Evolutionary conservation across 2,797 vertebrate genomes (phyloP), one percentile per base, ranked within the genome.

Genomic region (Chaetodon trifasciatus): DNA sequence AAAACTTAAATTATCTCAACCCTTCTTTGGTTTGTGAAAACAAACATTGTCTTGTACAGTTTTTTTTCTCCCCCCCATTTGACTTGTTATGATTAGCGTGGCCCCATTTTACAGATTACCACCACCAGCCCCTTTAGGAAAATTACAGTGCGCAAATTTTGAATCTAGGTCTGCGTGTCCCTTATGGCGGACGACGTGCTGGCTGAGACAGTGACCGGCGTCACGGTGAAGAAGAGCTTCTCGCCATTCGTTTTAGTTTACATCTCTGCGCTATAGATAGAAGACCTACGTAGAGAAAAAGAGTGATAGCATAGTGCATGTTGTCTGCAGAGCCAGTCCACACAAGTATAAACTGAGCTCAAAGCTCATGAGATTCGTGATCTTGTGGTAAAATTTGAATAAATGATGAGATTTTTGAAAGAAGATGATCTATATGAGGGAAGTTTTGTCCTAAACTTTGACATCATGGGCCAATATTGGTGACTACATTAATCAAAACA

Each of bases 21-120:
- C 92, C 79, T 89, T 95, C 94, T 96, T 96, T 95, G 95, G 94
- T 94, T 94, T 94, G 82, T 84, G 83, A 89, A 90, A 93, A 94
- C 76, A 88, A 93, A 87, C 88, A 88, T 86, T 86, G 86, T 90
- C 85, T 86, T 77, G 78, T 74, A 84, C 68, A 90, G 66, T 70
- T 86, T 76, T 74, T 9, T 9, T 9, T 32, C 4, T 32, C 75
- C 70, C 79, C 76, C 71, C 79, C 37, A 73, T 86, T 84, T 70
- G 75, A 86, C 40, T 82, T 78, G 75, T 86, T 82, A 75, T 87
- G 78, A 86, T 85, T 83, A 81, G 75, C 79, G 83, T 90, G 91
- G 91, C 86, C 92, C 82, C 68, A 10, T 81, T 76, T 84, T 68
- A 84, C 72, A 86, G 79, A 66, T 77, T 13, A 78, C 73, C 75